Percentiles rank a stretch among this genome's conserved stretches.
Conservation (phyloP, 1,140 invertebrate species). For the Trichonephila inaurata region DNA sequence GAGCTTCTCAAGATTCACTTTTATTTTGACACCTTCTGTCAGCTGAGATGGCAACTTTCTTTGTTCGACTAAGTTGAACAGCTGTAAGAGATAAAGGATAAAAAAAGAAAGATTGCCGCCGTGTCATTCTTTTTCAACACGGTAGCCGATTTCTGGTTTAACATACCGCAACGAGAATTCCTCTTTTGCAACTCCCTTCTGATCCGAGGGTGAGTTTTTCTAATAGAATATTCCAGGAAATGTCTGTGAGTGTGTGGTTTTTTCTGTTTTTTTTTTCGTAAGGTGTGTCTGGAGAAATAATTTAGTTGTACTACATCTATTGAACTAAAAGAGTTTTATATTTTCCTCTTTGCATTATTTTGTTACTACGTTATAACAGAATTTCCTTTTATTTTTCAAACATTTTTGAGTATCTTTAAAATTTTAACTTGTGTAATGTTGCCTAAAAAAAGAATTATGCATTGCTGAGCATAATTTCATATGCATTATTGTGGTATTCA, state of each 20-base stretch:
- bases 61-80: slow-evolving; percentile 31
- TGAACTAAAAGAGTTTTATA: too few relatives aligned
- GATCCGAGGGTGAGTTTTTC: neutral
- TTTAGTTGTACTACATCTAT: too few relatives aligned
- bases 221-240: neutral
- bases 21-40: slow-evolving; percentile 56
- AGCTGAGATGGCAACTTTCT: neutral
- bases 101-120: neutral
- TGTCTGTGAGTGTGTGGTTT: neutral
- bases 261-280: too few relatives aligned
- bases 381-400: too few relatives aligned
- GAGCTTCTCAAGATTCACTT: slow-evolving; percentile 7
- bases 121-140: slow-evolving; percentile 10
- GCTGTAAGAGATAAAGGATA: slow-evolving; percentile 40
- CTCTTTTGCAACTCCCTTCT: neutral
- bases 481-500: too few relatives aligned
- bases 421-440: too few relatives aligned
- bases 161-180: neutral
- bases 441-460: too few relatives aligned
- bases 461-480: too few relatives aligned
- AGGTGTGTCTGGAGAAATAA: too few relatives aligned
- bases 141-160: neutral
- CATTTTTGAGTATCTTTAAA: too few relatives aligned
- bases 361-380: too few relatives aligned
- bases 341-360: too few relatives aligned